Evolutionary conservation across 2,113 vertebrate species (phyloP).

Genomic region (Dipodomys stephensi): DNA sequence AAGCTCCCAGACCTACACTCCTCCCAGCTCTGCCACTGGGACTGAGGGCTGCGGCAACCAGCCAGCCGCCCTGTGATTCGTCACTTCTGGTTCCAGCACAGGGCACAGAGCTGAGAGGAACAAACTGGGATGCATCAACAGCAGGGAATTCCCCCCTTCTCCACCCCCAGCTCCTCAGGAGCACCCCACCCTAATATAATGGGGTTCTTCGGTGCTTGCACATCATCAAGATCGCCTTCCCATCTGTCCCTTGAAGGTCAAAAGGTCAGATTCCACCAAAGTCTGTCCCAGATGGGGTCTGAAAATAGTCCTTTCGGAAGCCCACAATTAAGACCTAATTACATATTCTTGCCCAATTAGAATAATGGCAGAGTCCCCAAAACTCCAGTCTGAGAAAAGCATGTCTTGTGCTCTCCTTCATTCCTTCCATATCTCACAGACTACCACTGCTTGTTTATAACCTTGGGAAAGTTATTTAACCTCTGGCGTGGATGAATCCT

Average conservation of each 20-base stretch:
- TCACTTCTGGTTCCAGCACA: not conserved
- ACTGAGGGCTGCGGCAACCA: not conserved
- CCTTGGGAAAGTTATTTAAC: not conserved
- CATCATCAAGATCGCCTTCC: not conserved
- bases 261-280: conserved; percentile 50
- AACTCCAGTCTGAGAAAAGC: not conserved
- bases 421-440: not conserved
- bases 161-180: not conserved
- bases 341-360: conserved; percentile 59
- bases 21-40: not conserved
- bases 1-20: not conserved
- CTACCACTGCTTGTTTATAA: not conserved
- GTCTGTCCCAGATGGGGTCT: conserved; percentile 63
- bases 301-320: conserved; percentile 72
- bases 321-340: conserved; percentile 67
- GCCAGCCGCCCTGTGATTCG: not conserved
- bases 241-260: conserved; percentile 1
- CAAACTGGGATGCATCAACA: conserved; percentile 30
- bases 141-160: not conserved
- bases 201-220: not conserved
- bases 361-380: conserved; percentile 23
- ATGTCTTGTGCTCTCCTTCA: not conserved
- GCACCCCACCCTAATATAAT: conserved; percentile 4
- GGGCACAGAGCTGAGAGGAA: not conserved
- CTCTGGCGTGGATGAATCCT: not conserved